Evolutionary conservation across 2,113 vertebrate species (phyloP), one percentile per base, ranked within the genome.

Genomic region (Cairina moschata): DNA sequence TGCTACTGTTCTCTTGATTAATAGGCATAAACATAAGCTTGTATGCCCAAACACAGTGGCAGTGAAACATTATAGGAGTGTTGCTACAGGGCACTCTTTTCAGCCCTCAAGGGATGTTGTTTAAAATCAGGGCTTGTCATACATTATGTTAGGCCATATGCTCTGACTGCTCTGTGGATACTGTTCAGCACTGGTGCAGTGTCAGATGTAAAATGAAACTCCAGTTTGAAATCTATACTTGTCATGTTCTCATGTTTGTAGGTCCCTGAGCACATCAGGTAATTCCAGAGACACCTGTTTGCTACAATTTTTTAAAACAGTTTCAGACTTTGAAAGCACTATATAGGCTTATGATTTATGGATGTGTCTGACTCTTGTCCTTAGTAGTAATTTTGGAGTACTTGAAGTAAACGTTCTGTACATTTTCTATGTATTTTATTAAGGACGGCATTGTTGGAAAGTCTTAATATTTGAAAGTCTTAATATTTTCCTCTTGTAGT

Each of bases 101-200:
- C 25, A 18, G 17, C 9, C 63, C 55, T 77, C 3, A 2, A 69
- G 68, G 59, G 63, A 63, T 63, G 79, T 76, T 74, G 77, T 60
- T 96, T 86, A 94, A 95, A 96, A 86, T 76, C 60, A 46, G 52
- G n/a, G 22, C 22, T 94, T 79, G 89, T 95, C 71, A 68, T 91
- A 75, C 32, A 76, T 94, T 95, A 82, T 82, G 69, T 95, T 84
- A 78, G 80, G 42, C 83, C 91, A 91, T 93, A 96, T 95, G 88
- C 28, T 96, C 81, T 76, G 52, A 75, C 58, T 95, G 83, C 59
- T 91, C 9, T 77, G 88, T 8, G 46, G 60, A 66, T 54, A 71
- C 56, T 86, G 58, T 66, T 96, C 91, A 88, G 76, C 58, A 18
- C 58, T 82, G 38, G n/a, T 78, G 56, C 69, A 82, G 83, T 48